Percentiles rank a stretch among this genome's conserved stretches.
These are phyloP conservation scores for Trachymyrmex septentrionalis DNA, from an alignment of 1,140 invertebrate species.

Conservation along the genomic window DNA sequence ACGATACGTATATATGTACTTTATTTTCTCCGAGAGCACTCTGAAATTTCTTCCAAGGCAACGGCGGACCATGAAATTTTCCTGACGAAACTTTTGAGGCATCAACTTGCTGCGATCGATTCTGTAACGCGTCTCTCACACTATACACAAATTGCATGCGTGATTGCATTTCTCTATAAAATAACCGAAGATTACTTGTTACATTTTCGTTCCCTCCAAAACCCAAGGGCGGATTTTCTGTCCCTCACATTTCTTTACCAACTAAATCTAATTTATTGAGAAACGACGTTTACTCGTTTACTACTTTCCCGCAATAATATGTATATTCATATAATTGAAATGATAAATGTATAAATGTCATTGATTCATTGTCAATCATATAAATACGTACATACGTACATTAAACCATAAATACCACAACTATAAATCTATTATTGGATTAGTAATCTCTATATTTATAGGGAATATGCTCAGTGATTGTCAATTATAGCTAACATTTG, in stretches of 20 bases:
- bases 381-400: neutral
- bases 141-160: slow-evolving; percentile 9
- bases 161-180: slow-evolving; percentile 3
- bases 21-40: neutral
- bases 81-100: neutral
- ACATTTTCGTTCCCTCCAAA: neutral
- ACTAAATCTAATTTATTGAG: slow-evolving; percentile 2
- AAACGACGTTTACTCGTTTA: neutral
- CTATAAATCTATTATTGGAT: slow-evolving; percentile 18
- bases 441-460: slow-evolving; percentile 32
- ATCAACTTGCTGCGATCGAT: neutral
- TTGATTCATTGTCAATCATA: neutral
- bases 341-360: neutral
- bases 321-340: neutral
- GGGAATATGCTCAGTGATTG: slow-evolving; percentile 20
- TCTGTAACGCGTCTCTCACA: neutral
- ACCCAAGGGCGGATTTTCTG: neutral
- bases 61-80: neutral
- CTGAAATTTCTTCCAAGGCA: neutral
- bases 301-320: neutral
- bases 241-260: neutral
- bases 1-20: neutral
- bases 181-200: slow-evolving; percentile 6
- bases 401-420: neutral
- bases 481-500: slow-evolving; percentile 39